Base-by-base conservation (phyloP, 1,140 invertebrate species). In the Drosophila nannoptera region DNA sequence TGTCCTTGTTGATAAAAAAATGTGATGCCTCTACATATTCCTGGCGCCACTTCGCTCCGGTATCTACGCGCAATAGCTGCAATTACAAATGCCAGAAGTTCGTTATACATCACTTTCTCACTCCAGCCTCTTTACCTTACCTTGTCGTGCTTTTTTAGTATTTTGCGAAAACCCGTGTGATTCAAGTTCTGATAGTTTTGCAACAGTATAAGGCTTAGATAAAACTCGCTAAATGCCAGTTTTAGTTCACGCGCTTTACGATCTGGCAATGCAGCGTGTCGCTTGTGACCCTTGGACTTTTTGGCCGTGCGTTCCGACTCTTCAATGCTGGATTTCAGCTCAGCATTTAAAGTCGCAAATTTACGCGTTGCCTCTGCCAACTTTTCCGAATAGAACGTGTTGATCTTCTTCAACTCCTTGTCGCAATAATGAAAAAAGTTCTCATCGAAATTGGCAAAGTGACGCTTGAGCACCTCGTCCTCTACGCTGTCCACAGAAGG, bases 141-240 rank as follows among this genome's bases (percentile, higher is more conserved):
- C 93, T 99, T 99, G 90, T 99, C 99, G 90, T 99, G 98, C 91
- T 99, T 99, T 90, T 99, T 99, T n/a, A 99, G 92, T 88, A 99
- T 99, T 91, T 99, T 99, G 62, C 98, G 93, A 91, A 99, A 99
- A 0, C 99, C 99, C 11, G 98, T 99, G 82, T 97, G 98, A 91
- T 99, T 99, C 14, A 99, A 91, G 90, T 98, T 99, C 88, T 96
- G 95, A 86, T 96, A 97, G 83, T 96, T 96, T 86, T 96, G 95
- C 46, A 96, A 91, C 2, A 99, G 92, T 76, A 99, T 98, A 29
- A 99, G 89, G 83, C 97, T 98, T 2, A 99, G 92, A 90, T 99
- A 99, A 90, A 99, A 99, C 92, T 99, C 99, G 84, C 97, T 98
- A 90, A 99, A 99, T 0, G 98, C 99, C 67, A 99, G 91, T 91